Conservation (phyloP, 1,140 invertebrate genomes). For the Megathymus violae region DNA sequence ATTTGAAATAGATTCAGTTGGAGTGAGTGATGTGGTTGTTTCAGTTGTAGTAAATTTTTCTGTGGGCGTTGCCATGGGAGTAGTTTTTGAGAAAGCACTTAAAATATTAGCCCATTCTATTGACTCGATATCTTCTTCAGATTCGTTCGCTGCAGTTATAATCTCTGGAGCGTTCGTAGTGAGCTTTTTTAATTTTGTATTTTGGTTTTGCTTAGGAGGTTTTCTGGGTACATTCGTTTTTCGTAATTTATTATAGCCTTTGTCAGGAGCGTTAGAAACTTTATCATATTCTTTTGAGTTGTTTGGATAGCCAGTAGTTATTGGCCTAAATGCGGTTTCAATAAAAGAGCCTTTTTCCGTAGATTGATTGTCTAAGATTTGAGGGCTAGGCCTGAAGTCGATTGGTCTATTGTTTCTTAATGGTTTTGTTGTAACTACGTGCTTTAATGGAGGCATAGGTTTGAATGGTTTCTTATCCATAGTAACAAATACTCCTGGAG, state of each 20-base stretch:
- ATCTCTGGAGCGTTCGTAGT: slow-evolving; percentile 66
- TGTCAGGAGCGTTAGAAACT: slow-evolving; percentile 40
- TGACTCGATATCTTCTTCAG: slow-evolving; percentile 46
- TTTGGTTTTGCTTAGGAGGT: slow-evolving; percentile 62
- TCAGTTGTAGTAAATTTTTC: slow-evolving; percentile 38
- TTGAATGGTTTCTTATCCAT: slow-evolving; percentile 81
- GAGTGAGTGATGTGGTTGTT: slow-evolving; percentile 50
- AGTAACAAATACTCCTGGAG: slow-evolving; percentile 73
- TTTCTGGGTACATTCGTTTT: slow-evolving; percentile 56
- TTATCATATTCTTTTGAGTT: slow-evolving; percentile 45
- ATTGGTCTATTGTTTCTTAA: slow-evolving; percentile 50
- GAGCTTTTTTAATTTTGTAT: slow-evolving; percentile 47
- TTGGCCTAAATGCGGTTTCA: slow-evolving; percentile 71
- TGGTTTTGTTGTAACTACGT: slow-evolving; percentile 51
- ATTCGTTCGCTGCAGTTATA: slow-evolving; percentile 56
- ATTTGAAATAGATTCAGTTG: slow-evolving; percentile 37
- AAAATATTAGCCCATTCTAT: slow-evolving; percentile 69
- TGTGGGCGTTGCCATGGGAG: slow-evolving; percentile 55
- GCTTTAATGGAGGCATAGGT: slow-evolving; percentile 74
- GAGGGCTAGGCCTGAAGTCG: slow-evolving; percentile 76
- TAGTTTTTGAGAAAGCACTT: slow-evolving; percentile 68
- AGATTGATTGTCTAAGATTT: slow-evolving; percentile 60
- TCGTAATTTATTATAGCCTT: slow-evolving; percentile 47
- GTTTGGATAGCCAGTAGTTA: slow-evolving; percentile 55
- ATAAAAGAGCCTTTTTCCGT: slow-evolving; percentile 59